Evolutionary conservation across 2,113 vertebrate genomes (phyloP), one percentile per base, ranked within the genome.

Genomic region (Mystacornis crossleyi): DNA sequence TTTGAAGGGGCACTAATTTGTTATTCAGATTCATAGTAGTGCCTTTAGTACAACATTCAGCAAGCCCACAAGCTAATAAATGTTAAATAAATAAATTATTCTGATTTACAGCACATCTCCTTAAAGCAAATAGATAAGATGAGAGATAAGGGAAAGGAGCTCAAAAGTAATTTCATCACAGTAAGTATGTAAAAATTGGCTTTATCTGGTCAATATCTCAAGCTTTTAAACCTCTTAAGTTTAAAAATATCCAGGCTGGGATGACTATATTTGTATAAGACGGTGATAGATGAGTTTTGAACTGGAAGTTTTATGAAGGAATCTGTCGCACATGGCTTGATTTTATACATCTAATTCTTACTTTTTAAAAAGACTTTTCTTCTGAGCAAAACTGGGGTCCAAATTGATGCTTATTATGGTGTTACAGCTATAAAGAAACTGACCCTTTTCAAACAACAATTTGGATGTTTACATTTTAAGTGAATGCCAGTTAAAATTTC

Each of bases 31-130:
- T 95, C 53, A 78, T 36, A 53, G 26, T 36, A 55, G 8, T 66
- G 62, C 15, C 15, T 81, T 94, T 50, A 87, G 24, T 67, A 51
- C 8, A 96, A 62, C 33, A 67, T 66, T 74, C 33, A 86, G 31
- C 7, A 88, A 81, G 65, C 73, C 51, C 13, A 86, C n/a, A 94
- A 86, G 26, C 8, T 64, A 92, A 77, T 74, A 93, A 83, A 92
- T 75, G 36, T 58, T 77, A 93, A 87, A 95, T 70, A 86, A 95
- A 93, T 73, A 93, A 78, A 78, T 72, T 36, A 79, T 43, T 92
- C 7, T 55, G 62, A 47, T 80, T 93, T 64, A n/a, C 33, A 91
- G 48, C 34, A 53, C 36, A 66, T 71, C 34, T 62, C 4, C 51
- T 81, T 70, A 92, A 93, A 79, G 33, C 20, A 75, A 87, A 81